Base-by-base conservation (phyloP, 1,140 invertebrate species). In the Polyergus mexicanus region DNA sequence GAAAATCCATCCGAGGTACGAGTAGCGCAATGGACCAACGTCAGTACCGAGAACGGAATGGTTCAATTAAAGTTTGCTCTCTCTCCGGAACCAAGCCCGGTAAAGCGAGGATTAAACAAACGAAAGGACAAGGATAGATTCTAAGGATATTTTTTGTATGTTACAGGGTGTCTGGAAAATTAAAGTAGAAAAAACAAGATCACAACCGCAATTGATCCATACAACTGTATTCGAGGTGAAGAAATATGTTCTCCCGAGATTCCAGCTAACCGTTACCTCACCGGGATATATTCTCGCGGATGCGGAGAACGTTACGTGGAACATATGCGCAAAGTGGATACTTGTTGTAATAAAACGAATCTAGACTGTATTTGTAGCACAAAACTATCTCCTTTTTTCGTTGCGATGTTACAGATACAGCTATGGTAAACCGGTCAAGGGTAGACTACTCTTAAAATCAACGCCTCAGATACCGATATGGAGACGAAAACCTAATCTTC, bases 401-500 rank as follows among this genome's bases (percentile, higher is more conserved):
- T 11, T n/a, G 25, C 32, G n/a, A 28, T 41, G 6, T 60, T 54
- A 41, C 84, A 97, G 97, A 77, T 97, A 97, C 86, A 97, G 97
- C 5, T 97, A 97, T 93, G 97, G 97, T 7, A 97, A 97, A 91
- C 96, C 97, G 2, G 97, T 97, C 6, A 96, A 97, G 80, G 97
- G 97, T 5, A 93, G 92, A 47, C 91, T 95, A n/a, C 85, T 94
- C 6, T 65, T 96, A 38, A 96, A 95, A 92, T 92, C 95, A 8
- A 94, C 92, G 0, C 93, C 94, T 0, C 92, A 93, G 56, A 94
- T 92, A 11, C 93, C 94, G 0, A 93, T 91, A 32, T 95, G 95
- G 94, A 90, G 92, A 66, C 89, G 94, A n/a, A 94, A 93, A n/a
- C 90, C 93, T 7, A 94, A 94, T 81, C 87, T 94, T 13, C 93